Evolutionary conservation across 2,113 vertebrate genomes (phyloP).

Genomic region (Vulpes lagopus): DNA sequence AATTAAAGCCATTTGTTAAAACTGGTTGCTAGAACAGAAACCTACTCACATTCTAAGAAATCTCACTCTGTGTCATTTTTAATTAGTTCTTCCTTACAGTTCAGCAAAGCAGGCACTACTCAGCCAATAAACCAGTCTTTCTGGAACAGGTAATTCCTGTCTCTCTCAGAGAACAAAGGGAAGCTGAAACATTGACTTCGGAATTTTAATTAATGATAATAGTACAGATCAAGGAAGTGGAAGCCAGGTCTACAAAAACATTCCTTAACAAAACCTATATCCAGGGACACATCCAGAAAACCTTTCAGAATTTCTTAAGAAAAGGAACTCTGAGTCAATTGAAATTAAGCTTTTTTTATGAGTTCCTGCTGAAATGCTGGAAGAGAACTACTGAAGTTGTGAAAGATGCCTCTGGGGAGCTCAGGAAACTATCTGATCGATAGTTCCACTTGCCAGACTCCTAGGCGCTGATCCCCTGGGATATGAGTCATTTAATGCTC

Average conservation of each 20-base stretch:
- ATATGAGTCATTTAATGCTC: neutral
- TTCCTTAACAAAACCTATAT: neutral
- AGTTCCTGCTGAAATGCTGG: neutral
- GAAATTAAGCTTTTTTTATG: slow-evolving; percentile 41
- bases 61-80: neutral
- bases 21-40: neutral
- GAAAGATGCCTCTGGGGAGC: neutral
- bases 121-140: neutral
- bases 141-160: neutral
- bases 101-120: neutral
- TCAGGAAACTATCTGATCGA: neutral
- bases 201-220: slow-evolving; percentile 28
- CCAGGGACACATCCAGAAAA: neutral
- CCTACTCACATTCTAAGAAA: slow-evolving; percentile 46
- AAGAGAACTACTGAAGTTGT: neutral
- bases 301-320: neutral
- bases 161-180: neutral
- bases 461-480: neutral
- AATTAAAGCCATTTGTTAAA: neutral
- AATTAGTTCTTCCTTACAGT: neutral
- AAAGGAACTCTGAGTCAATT: neutral
- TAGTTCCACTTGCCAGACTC: neutral
- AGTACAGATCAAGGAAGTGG: neutral
- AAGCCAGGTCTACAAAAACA: neutral
- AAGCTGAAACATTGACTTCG: neutral